Base-by-base conservation (phyloP, 2,888 invertebrate genomes). In the Serripes groenlandicus region DNA sequence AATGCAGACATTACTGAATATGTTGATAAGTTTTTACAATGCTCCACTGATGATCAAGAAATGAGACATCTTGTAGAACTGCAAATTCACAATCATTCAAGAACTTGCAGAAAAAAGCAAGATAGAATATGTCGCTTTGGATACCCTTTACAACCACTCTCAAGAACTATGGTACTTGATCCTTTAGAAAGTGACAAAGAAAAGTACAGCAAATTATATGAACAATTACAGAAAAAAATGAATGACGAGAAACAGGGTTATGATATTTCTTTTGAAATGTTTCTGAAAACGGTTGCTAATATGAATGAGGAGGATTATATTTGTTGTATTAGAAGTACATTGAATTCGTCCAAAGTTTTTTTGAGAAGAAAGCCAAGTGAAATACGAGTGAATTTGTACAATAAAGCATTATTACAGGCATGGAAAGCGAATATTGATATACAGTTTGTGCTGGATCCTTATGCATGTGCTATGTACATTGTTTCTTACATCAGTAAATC, bases 21-120 rank as follows among this genome's bases (percentile, higher is more conserved):
- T 75, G 75, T 83, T 56, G 80, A 83, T 49, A 35, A 75, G 30
- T 80, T 70, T 64, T 68, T 83, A 30, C 42, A 76, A 49, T 83
- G 83, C 32, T 64, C 58, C 18, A 49, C 60, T 32, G 52, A 73
- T n/a, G 52, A 68, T 56, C 54, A 30, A 42, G 5, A 66, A 9
- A 21, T 78, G 26, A 28, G 3, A 35, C 54, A 76, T n/a, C 49
- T 83, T 18, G 54, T 86, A 30, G 42, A 83, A 3, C 35, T 83
- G 9, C 86, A 86, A 68, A 52, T 83, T n/a, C 86, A 86, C 37
- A 85, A 79, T 60, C 82, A 85, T 77, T 74, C 79, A 21, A 79
- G 79, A 72, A 80, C 84, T 28, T 84, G 84, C 58, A 71, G 54
- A 58, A 84, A 80, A 66, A 70, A 70, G 26, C 4, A 49, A 82